Percentiles rank a stretch among this genome's conserved stretches.
Evolutionary conservation across 2,797 vertebrate species (phyloP).

Genomic region (Melanotaenia nigrans): DNA sequence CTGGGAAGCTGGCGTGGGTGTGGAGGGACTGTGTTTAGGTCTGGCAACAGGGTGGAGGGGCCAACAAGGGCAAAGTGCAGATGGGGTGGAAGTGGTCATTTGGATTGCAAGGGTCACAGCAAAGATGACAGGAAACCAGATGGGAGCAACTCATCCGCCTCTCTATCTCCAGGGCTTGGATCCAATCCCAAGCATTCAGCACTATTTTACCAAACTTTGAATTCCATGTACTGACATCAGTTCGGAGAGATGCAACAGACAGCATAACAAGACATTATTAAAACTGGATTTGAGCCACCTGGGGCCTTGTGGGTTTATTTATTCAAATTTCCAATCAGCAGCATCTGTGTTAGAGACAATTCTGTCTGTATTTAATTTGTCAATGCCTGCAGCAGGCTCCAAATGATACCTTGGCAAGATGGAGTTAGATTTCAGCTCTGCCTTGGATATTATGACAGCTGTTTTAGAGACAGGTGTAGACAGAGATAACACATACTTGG

Average conservation of each 20-base stretch:
- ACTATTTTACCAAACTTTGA: slow-evolving; percentile 40
- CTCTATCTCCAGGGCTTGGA: slow-evolving; percentile 53
- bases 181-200: slow-evolving; percentile 36
- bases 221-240: slow-evolving; percentile 33
- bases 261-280: slow-evolving; percentile 14
- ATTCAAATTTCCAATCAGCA: slow-evolving; percentile 42
- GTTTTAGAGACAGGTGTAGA: slow-evolving; percentile 32
- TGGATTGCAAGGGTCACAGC: slow-evolving; percentile 57
- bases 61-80: slow-evolving; percentile 54
- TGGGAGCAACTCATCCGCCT: slow-evolving; percentile 68
- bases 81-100: slow-evolving; percentile 64
- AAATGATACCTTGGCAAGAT: slow-evolving; percentile 17
- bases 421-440: slow-evolving; percentile 21
- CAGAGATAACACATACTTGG: slow-evolving; percentile 18
- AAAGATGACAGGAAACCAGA: slow-evolving; percentile 72
- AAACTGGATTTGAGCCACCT: slow-evolving; percentile 27
- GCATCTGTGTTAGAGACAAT: slow-evolving; percentile 38
- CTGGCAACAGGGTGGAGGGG: slow-evolving; percentile 51
- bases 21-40: slow-evolving; percentile 44
- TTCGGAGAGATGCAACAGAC: slow-evolving; percentile 20
- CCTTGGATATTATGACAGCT: slow-evolving; percentile 22
- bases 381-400: slow-evolving; percentile 14
- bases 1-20: slow-evolving; percentile 51
- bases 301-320: slow-evolving; percentile 16
- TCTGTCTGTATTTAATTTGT: slow-evolving; percentile 25